Base-by-base conservation (phyloP, 2,113 vertebrate species). In the Pachycephala philippinensis region DNA sequence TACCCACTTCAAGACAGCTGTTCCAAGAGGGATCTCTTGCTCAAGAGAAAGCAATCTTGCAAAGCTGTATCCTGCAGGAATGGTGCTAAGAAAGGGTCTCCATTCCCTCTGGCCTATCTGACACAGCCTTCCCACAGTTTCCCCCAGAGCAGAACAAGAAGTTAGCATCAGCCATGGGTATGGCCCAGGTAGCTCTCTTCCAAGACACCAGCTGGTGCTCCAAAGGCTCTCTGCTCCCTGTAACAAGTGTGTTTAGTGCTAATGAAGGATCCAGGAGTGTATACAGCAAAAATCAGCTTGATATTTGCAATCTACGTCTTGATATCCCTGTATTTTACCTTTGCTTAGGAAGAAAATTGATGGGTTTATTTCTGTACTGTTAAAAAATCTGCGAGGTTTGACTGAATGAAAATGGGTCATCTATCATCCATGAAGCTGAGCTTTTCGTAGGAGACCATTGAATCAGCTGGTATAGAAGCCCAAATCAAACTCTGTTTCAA, bases 91-190 rank as follows among this genome's bases (percentile, higher is more conserved):
- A 4, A 2, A 60, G 63, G 31, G 11, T 50, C 3, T 66, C 27
- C 14, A 14, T 60, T 45, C 39, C 13, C 50, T 53, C 42, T 45
- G 59, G 23, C 31, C 40, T 18, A 56, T 33, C 44, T 0, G 0
- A 23, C 21, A 31, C 12, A 28, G 40, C 45, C 15, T 53, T 49
- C 27, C 49, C 63, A 30, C 24, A n/a, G 16, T 66, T 83, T 84
- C 7, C 10, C 30, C 13, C 47, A 50, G 54, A 42, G 19, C 3
- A 9, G 37, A 64, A 44, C 9, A 6, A 57, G 64, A 53, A 27
- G 7, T 57, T 33, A 30, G 17, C 13, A 5, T 12, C 42, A 88
- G 64, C 37, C 35, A 15, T 42, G 37, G 45, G 13, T 13, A 3
- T 40, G 64, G 49, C 45, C 22, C 64, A 53, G 50, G 28, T 49